phyloP scores from a whole-genome alignment of 2,113 vertebrate genomes.

The Sapajus apella region DNA sequence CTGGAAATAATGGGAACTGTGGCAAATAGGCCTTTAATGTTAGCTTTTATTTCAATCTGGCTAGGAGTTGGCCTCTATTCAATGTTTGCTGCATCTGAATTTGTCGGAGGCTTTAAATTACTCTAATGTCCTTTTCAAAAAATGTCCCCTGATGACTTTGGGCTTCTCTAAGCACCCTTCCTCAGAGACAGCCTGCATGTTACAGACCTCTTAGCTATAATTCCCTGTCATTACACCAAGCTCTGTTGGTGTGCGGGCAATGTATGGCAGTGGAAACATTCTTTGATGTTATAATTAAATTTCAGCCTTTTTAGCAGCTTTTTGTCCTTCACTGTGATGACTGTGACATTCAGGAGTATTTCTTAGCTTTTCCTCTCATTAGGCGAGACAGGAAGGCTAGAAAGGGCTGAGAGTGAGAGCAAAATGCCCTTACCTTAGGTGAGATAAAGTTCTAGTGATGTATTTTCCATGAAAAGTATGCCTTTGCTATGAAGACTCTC shows the following conservation, averaged over 20 bases:
- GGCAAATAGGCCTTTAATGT: not conserved
- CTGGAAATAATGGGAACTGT: not conserved
- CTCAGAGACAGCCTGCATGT: not conserved
- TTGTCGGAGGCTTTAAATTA: not conserved
- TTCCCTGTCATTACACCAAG: not conserved
- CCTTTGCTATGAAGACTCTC: not conserved
- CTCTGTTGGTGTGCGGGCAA: not conserved
- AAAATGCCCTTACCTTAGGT: not conserved
- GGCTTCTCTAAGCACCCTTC: not conserved
- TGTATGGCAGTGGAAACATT: not conserved
- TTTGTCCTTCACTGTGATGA: not conserved
- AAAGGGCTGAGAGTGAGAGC: not conserved
- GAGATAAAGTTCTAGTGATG: not conserved
- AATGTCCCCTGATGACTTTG: not conserved
- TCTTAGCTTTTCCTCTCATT: not conserved
- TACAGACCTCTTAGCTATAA: not conserved
- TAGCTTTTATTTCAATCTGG: not conserved
- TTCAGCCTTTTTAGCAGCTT: not conserved
- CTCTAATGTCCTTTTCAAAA: not conserved
- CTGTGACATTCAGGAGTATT: not conserved
- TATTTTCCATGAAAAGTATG: not conserved
- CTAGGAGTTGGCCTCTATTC: not conserved
- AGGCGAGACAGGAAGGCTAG: not conserved
- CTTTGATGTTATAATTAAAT: not conserved
- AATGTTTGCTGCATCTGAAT: not conserved